These are phyloP conservation scores for Odontocolon sp. DNA, from an alignment of 2,888 invertebrate species.

Conservation along the genomic window DNA sequence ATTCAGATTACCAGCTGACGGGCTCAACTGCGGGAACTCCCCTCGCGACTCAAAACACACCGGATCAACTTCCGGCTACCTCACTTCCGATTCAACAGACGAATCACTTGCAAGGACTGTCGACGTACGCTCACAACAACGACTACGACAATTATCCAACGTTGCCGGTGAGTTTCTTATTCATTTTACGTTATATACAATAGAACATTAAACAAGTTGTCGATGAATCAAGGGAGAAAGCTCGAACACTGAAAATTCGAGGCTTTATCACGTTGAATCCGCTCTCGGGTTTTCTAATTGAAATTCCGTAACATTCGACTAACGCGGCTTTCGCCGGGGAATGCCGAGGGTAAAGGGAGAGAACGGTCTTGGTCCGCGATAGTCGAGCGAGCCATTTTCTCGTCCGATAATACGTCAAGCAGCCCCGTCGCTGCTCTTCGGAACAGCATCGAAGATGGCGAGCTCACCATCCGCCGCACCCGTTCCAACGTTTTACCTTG, in stretches of 20 bases:
- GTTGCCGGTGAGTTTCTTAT: constrained; percentile 74
- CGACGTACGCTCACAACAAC: constrained; percentile 75
- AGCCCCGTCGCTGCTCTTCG: constrained; percentile 14
- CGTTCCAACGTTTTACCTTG: constrained; percentile 19
- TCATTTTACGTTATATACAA: not conserved
- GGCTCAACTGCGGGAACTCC: constrained; percentile 87
- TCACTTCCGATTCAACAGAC: constrained; percentile 75
- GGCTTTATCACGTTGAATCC: constrained; percentile 13
- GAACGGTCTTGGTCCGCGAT: constrained; percentile 26
- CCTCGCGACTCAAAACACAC: constrained; percentile 81
- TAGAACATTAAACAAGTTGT: not conserved
- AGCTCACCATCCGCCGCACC: constrained; percentile 18
- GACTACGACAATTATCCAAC: constrained; percentile 80
- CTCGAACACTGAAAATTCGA: constrained; percentile 2
- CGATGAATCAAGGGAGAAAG: no score
- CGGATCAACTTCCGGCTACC: constrained; percentile 76
- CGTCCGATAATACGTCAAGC: constrained; percentile 51
- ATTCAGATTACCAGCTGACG: constrained; percentile 87
- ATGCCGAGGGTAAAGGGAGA: constrained; percentile 1
- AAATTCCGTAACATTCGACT: constrained; percentile 54
- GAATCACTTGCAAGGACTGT: constrained; percentile 77
- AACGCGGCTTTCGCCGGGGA: no score
- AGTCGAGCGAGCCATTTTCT: constrained; percentile 49
- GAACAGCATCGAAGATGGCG: constrained; percentile 41
- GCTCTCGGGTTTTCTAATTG: constrained; percentile 40